Evolutionary conservation across 2,113 vertebrate genomes (phyloP).

Genomic region (Passer montanus): DNA sequence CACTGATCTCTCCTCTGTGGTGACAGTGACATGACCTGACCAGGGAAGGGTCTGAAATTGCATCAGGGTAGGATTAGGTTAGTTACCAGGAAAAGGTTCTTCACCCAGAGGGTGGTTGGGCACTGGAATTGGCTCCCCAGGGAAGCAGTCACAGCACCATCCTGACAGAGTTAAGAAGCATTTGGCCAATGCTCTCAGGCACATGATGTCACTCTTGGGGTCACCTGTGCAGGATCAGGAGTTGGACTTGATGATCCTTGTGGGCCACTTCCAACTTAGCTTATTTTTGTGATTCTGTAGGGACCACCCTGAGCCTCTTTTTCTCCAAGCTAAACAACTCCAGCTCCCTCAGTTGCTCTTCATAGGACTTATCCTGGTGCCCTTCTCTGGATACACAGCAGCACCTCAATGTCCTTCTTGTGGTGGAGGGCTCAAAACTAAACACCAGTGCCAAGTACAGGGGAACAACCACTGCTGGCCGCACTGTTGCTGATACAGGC

Average conservation of each 20-base stretch:
- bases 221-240: background rate
- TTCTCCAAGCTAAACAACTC: background rate
- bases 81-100: background rate
- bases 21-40: background rate
- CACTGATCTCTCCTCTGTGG: background rate
- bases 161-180: background rate
- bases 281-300: background rate
- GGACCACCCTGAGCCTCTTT: background rate
- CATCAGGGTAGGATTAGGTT: too few relatives aligned
- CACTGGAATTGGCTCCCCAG: background rate
- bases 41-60: background rate
- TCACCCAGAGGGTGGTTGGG: background rate
- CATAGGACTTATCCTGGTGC: background rate
- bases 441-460: background rate
- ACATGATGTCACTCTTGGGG: background rate
- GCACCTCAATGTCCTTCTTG: background rate
- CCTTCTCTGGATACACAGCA: background rate
- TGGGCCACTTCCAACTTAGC: background rate
- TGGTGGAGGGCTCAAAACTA: background rate
- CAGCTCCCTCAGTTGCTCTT: background rate
- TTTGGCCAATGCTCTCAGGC: background rate
- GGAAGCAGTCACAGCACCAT: background rate
- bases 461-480: background rate
- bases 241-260: background rate
- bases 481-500: background rate